phyloP scores from a whole-genome alignment of 2,113 vertebrate genomes.

The Channa maculata region DNA sequence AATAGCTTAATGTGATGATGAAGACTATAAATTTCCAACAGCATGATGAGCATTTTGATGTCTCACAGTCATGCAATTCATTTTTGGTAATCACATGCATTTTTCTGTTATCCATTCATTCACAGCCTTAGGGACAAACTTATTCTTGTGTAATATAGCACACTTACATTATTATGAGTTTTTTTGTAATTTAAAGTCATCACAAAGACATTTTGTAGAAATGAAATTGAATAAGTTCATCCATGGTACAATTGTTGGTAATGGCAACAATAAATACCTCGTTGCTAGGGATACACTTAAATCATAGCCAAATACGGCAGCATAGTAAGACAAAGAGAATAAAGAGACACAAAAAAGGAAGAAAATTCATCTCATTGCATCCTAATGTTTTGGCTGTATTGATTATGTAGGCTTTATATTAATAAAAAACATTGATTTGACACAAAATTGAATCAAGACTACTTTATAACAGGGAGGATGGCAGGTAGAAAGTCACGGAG shows the following conservation, averaged over 20 bases:
- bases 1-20: conserved; percentile 21
- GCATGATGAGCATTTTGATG: neutral
- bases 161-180: neutral
- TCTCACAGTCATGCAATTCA: conserved; percentile 12
- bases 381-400: neutral
- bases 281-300: conserved; percentile 45
- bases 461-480: neutral
- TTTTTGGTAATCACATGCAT: conserved; percentile 12
- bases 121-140: neutral
- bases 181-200: neutral
- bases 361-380: conserved; percentile 11
- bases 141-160: neutral
- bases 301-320: neutral
- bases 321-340: neutral
- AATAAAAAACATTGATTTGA: conserved; percentile 40
- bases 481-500: neutral
- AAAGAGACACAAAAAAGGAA: conserved; percentile 3
- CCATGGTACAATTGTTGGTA: neutral
- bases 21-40: conserved; percentile 22
- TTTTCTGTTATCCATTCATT: neutral
- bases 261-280: neutral
- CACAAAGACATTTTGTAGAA: neutral
- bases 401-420: conserved; percentile 18
- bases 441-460: neutral
- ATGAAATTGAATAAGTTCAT: neutral